Evolutionary conservation across 1,140 invertebrate species (phyloP), one percentile per base, ranked within the genome.

Genomic region (Philotrypesis tridentata): DNA sequence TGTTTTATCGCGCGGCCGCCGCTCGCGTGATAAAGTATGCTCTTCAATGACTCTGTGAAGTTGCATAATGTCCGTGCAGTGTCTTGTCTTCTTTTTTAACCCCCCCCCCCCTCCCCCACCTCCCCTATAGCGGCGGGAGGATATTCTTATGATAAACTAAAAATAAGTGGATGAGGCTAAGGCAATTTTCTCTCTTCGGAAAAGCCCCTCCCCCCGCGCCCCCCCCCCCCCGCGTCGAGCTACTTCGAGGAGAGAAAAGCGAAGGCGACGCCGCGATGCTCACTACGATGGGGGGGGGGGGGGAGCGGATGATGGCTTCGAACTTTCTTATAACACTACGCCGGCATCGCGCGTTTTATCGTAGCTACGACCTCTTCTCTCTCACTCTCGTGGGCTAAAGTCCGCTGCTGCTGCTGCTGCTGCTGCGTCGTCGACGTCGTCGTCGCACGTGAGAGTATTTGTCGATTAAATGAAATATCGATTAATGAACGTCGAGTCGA

Each of bases 91-190:
- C 23, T 9, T 63, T 48, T 48, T 48, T n/a, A n/a, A n/a, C n/a
- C n/a, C n/a, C n/a, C n/a, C n/a, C n/a, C n/a, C n/a, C n/a, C n/a
- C n/a, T n/a, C n/a, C n/a, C n/a, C n/a, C n/a, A 4, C 9, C 1
- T 68, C 2, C 5, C 27, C 27, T 23, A 11, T 11, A 12, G 17
- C 61, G 11, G 6, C 29, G 6, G 31, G 14, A 2, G 75, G 75
- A 67, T 67, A 48, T 77, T 77, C 63, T 23, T 37, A 67, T 77
- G 75, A 77, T 77, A 25, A 77, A 77, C 60, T 77, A 77, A 67
- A 67, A 67, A 77, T 77, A 77, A 77, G 75, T 77, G 63, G 75
- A 77, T 77, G 75, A 77, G 75, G 63, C 29, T 75, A 75, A 75
- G 60, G 55, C 73, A 40, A 77, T 77, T 77, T 77, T 48, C 33